Percentiles rank a stretch among this genome's conserved stretches.
Evolutionary conservation across 30 jellyfish, hydroid and myxozoan species (phyloP).

Genomic region (Cassiopea andromeda): DNA sequence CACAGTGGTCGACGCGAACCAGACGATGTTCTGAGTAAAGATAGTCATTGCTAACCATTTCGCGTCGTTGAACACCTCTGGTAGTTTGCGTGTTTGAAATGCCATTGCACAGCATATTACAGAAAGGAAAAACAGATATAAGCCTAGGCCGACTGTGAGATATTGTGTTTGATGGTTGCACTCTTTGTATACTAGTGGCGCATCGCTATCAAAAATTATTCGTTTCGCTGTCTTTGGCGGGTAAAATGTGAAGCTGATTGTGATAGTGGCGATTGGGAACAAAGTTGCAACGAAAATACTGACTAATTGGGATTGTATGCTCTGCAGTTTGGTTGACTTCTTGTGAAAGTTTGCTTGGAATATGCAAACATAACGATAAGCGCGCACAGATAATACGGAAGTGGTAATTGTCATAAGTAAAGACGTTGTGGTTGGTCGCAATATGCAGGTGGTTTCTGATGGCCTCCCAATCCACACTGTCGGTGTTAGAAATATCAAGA

Average conservation of each 20-base stretch:
- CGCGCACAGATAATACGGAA: slow-evolving; percentile 71
- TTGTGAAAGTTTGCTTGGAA: slow-evolving; percentile 59
- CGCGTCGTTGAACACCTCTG: slow-evolving; percentile 88
- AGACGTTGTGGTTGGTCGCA: slow-evolving; percentile 73
- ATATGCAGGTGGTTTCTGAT: slow-evolving; percentile 48
- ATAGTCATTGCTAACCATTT: slow-evolving; percentile 80
- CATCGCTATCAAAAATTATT: slow-evolving; percentile 22
- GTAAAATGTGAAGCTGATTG: slow-evolving; percentile 45
- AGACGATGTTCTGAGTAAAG: slow-evolving; percentile 67
- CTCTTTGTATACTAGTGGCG: slow-evolving; percentile 50
- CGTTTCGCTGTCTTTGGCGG: slow-evolving; percentile 49
- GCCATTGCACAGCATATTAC: slow-evolving; percentile 87
- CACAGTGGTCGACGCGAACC: slow-evolving; percentile 61
- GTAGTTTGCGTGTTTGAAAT: slow-evolving; percentile 82
- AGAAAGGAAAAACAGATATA: slow-evolving; percentile 59
- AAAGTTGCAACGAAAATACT: slow-evolving; percentile 49
- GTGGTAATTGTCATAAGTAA: slow-evolving; percentile 57
- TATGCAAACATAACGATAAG: slow-evolving; percentile 79
- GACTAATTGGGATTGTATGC: slow-evolving; percentile 60
- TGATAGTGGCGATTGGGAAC: slow-evolving; percentile 42
- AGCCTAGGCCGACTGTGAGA: slow-evolving; percentile 24
- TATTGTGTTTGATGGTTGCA: slow-evolving; percentile 47
- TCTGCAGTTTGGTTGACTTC: slow-evolving; percentile 63
- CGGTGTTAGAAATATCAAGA: slow-evolving; percentile 66
- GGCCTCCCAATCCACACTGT: slow-evolving; percentile 53